A percentile compares a stretch with the other conserved stretches of the same genome.
These are phyloP conservation scores for Polydrusus cervinus DNA, from an alignment of 2,888 invertebrate genomes.

Conservation along the genomic window DNA sequence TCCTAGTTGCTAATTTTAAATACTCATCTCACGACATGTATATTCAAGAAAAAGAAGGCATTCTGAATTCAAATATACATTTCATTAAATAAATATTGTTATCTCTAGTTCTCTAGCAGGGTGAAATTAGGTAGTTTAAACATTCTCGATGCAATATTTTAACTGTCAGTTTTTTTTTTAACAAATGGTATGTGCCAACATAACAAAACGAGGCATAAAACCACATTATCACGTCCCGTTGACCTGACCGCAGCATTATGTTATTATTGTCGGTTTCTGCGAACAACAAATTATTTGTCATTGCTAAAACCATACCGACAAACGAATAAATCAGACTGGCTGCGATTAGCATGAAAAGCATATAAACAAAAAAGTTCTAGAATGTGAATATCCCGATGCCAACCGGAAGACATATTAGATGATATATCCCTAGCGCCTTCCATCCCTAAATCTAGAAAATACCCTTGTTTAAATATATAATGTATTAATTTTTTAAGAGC, in stretches of 20 bases:
- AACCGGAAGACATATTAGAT: slow-evolving; percentile 69
- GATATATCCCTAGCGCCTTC: slow-evolving; percentile 66
- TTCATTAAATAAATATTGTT: no score
- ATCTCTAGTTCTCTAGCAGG: no score
- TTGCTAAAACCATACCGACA: slow-evolving; percentile 59
- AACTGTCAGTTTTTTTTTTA: slow-evolving; percentile 18
- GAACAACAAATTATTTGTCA: slow-evolving; percentile 58
- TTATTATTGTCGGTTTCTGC: slow-evolving; percentile 51
- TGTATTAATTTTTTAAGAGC: slow-evolving; percentile 50
- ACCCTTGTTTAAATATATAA: slow-evolving; percentile 53
- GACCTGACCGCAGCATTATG: slow-evolving; percentile 42
- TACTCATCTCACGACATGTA: no score
- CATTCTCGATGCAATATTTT: not conserved
- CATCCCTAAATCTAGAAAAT: slow-evolving; percentile 50
- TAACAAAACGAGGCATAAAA: slow-evolving; percentile 30
- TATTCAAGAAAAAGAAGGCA: no score
- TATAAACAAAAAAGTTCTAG: slow-evolving; percentile 67
- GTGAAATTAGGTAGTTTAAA: no score
- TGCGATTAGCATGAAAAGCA: slow-evolving; percentile 65
- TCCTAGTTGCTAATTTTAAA: no score
- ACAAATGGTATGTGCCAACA: not conserved
- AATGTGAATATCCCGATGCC: slow-evolving; percentile 67
- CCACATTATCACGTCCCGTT: slow-evolving; percentile 43
- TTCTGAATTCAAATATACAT: no score
- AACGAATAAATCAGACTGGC: slow-evolving; percentile 57